Conservation (phyloP, 23 tunicate genomes). For the Halocynthia aurantium region DNA sequence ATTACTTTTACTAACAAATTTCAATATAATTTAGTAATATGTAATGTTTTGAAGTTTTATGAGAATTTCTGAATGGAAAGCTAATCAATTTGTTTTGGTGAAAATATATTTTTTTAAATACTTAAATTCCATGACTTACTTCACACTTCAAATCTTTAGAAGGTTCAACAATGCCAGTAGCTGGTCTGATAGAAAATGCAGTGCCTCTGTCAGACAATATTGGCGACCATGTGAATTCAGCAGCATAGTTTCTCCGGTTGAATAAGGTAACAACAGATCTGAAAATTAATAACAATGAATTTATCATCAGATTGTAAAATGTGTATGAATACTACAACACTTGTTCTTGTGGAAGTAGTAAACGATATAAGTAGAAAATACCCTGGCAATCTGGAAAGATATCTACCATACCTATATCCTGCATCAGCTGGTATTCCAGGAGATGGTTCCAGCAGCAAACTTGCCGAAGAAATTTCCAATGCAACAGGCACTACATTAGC, state of each 20-base stretch:
- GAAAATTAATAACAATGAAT: not conserved
- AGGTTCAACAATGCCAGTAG: constrained; percentile 85
- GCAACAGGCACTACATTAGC: constrained; percentile 80
- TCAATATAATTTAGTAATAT: too few species aligned
- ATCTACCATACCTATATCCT: constrained; percentile 58
- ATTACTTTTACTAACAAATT: too few species aligned
- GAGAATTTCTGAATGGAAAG: too few species aligned
- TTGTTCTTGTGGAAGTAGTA: too few species aligned
- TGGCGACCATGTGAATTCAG: constrained; percentile 94
- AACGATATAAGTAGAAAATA: too few species aligned
- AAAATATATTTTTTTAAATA: too few species aligned
- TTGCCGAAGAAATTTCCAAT: constrained; percentile 44
- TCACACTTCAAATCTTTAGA: constrained; percentile 78
- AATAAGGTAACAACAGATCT: constrained; percentile 74
- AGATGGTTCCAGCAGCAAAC: constrained; percentile 48
- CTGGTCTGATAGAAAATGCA: constrained; percentile 94
- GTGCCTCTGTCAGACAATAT: constrained; percentile 84
- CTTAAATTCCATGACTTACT: constrained; percentile 27
- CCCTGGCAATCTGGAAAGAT: not conserved
- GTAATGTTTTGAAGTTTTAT: too few species aligned
- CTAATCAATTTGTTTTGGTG: too few species aligned
- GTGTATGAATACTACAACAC: not conserved
- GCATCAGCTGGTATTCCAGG: constrained; percentile 63
- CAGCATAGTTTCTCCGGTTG: constrained; percentile 82
- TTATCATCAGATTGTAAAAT: not conserved